Conservation (phyloP, 2,888 invertebrate genomes). For the Ennomos erosarius region DNA sequence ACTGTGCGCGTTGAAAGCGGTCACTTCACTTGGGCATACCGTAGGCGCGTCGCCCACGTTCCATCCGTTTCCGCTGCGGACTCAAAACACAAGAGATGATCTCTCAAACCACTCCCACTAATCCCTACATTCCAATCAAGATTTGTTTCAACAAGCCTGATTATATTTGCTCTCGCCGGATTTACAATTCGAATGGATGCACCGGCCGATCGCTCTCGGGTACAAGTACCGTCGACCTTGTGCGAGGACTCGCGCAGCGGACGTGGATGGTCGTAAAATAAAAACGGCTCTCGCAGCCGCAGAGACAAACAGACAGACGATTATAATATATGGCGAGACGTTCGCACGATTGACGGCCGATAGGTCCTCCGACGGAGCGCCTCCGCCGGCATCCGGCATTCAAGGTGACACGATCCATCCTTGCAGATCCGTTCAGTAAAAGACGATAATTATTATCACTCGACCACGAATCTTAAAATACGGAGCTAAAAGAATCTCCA, state of each 20-base stretch:
- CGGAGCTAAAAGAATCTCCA: conserved; percentile 6
- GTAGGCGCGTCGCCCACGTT: conserved; percentile 80
- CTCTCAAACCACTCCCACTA: conserved; percentile 46
- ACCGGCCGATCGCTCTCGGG: conserved; percentile 48
- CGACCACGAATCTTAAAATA: not conserved
- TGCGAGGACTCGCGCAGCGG: conserved; percentile 71
- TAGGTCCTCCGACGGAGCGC: conserved; percentile 73
- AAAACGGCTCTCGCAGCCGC: conserved; percentile 70
- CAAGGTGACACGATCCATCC: conserved; percentile 82
- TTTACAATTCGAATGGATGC: conserved; percentile 54
- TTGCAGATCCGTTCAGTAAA: conserved; percentile 69
- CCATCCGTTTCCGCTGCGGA: conserved; percentile 70
- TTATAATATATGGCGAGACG: conserved; percentile 75
- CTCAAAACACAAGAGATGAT: conserved; percentile 58
- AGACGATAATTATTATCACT: conserved; percentile 33
- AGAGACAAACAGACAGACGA: conserved; percentile 74
- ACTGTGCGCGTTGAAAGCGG: conserved; percentile 62
- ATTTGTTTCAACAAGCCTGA: conserved; percentile 16
- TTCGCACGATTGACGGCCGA: conserved; percentile 81
- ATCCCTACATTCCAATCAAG: conserved; percentile 11
- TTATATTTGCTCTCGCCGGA: conserved; percentile 27
- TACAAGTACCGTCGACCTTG: conserved; percentile 72
- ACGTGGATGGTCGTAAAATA: conserved; percentile 80
- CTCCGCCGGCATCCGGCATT: conserved; percentile 77
- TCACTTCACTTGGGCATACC: conserved; percentile 66